Conservation (phyloP, 2,113 vertebrate species). For the Dryoscopus gambensis region DNA sequence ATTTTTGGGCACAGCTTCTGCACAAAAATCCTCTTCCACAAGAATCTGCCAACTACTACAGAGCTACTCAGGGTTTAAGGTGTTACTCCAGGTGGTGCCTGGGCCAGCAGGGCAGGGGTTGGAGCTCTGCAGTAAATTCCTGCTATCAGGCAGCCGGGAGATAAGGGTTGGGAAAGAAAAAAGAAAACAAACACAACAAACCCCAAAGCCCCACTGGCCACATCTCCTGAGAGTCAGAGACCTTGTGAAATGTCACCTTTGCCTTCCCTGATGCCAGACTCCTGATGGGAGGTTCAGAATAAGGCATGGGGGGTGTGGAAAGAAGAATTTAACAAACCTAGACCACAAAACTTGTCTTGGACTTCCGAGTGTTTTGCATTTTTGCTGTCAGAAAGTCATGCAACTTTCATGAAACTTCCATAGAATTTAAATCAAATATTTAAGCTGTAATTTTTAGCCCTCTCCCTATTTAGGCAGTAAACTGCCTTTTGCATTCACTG, state of each 20-base stretch:
- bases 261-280: not conserved
- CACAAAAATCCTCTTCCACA: not conserved
- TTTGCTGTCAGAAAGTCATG: not conserved
- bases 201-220: not conserved
- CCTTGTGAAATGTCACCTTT: not conserved
- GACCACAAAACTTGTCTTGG: not conserved
- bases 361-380: not conserved
- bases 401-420: too few relatives aligned
- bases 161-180: not conserved
- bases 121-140: not conserved
- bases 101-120: not conserved
- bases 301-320: not conserved
- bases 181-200: not conserved
- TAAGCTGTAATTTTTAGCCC: not conserved
- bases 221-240: not conserved
- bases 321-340: not conserved
- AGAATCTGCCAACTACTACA: not conserved
- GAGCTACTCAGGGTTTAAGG: too few relatives aligned
- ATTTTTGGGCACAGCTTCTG: not conserved
- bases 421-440: not conserved
- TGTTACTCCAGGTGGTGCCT: not conserved
- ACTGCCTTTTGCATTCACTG: not conserved
- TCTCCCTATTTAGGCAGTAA: not conserved
- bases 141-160: not conserved
- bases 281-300: not conserved